These are phyloP conservation scores for Blera fallax DNA, from an alignment of 2,888 invertebrate genomes.

Conservation along the genomic window DNA sequence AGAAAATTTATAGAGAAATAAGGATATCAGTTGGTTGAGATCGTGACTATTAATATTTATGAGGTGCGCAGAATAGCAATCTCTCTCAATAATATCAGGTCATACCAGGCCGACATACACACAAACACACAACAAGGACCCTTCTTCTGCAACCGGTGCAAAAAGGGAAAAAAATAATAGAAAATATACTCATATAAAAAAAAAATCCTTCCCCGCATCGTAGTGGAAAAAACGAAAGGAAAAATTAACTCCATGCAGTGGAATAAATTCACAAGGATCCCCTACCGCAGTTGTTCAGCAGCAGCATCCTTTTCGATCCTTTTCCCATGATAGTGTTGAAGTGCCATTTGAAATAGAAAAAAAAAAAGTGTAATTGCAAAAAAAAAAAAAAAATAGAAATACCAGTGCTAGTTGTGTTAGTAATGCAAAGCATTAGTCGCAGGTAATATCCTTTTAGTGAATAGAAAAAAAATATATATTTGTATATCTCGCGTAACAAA, in stretches of 20 bases:
- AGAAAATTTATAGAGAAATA: conserved; percentile 60
- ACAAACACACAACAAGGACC: conserved; percentile 18
- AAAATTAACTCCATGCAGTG: conserved; percentile 68
- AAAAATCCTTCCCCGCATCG: conserved; percentile 23
- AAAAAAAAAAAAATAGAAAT: conserved; percentile 31
- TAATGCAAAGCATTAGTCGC: conserved; percentile 54
- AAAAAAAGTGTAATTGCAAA: conserved; percentile 61
- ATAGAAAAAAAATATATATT: conserved; percentile 3
- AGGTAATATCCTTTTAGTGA: conserved; percentile 44
- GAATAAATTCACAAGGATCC: conserved; percentile 66
- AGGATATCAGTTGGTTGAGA: conserved; percentile 61
- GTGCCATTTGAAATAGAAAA: conserved; percentile 40
- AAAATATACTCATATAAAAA: no score
- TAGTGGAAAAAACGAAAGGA: conserved; percentile 16
- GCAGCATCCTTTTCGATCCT: conserved; percentile 44
- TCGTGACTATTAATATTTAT: conserved; percentile 73
- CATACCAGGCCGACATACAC: conserved; percentile 15
- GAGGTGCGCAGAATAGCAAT: conserved; percentile 64
- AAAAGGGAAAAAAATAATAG: no score
- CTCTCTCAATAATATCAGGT: conserved; percentile 58
- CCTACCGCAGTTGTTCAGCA: conserved; percentile 37
- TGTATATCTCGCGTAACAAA: not conserved
- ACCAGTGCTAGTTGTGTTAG: conserved; percentile 44
- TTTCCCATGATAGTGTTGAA: conserved; percentile 60
- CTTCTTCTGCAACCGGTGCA: not conserved